Percentiles rank a stretch among this genome's conserved stretches.
These are phyloP conservation scores for Polypterus bichir DNA, from an alignment of 2,113 vertebrate genomes.

Conservation along the genomic window DNA sequence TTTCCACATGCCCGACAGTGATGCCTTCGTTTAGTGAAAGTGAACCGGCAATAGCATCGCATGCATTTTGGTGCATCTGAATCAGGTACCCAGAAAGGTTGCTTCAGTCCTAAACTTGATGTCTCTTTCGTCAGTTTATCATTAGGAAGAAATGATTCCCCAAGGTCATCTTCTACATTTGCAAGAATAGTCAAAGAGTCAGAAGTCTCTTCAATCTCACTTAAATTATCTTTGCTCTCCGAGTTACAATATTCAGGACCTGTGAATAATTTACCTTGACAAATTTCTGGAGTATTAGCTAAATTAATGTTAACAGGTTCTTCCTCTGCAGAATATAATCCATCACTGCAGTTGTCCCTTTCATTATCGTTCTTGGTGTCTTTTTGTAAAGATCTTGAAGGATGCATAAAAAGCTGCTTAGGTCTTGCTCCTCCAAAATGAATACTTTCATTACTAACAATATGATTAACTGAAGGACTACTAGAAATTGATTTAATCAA, in stretches of 20 bases:
- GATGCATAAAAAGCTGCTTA: constrained; percentile 56
- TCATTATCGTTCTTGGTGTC: constrained; percentile 22
- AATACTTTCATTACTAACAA: constrained; percentile 12
- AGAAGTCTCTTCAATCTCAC: constrained; percentile 42
- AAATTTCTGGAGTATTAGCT: constrained; percentile 19
- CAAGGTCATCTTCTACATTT: constrained; percentile 29
- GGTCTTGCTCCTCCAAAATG: constrained; percentile 67
- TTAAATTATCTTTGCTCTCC: constrained; percentile 40
- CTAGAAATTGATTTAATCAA: background rate
- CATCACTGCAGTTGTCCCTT: constrained; percentile 15
- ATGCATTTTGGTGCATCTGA: constrained; percentile 88
- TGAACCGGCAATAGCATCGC: constrained; percentile 81
- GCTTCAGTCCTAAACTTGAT: constrained; percentile 51
- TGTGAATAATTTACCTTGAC: constrained; percentile 15
- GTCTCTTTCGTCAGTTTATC: constrained; percentile 32
- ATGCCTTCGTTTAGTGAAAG: constrained; percentile 83
- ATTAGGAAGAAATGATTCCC: constrained; percentile 13
- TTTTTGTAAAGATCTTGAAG: constrained; percentile 30
- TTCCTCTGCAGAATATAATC: constrained; percentile 22
- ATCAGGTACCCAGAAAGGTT: constrained; percentile 86
- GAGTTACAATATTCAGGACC: constrained; percentile 21
- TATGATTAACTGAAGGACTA: constrained; percentile 11
- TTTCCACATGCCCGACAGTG: constrained; percentile 94
- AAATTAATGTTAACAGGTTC: constrained; percentile 15
- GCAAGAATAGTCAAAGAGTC: constrained; percentile 41